These are phyloP conservation scores for Drosophila mauritiana DNA, from an alignment of 1,140 invertebrate genomes.

Conservation along the genomic window DNA sequence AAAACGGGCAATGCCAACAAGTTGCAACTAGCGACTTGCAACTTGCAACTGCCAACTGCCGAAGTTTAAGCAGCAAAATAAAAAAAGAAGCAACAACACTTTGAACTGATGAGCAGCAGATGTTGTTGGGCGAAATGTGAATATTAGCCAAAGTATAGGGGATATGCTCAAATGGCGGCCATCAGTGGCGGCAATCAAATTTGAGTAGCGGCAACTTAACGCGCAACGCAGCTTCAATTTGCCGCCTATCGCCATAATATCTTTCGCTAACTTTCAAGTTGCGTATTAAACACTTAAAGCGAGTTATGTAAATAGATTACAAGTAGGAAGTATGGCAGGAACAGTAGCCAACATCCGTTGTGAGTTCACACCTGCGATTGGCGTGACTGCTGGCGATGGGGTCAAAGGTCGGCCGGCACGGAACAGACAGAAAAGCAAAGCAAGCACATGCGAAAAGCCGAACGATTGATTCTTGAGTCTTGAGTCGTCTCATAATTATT, in stretches of 20 bases:
- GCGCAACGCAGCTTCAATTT: not conserved
- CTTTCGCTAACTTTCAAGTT: no score
- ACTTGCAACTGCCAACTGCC: conserved; percentile 22
- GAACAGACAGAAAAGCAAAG: conserved; percentile 11
- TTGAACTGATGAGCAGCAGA: conserved; percentile 15
- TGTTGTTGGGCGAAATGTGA: not conserved
- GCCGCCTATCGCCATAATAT: no score
- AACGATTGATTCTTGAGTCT: conserved; percentile 28
- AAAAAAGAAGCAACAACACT: conserved; percentile 17
- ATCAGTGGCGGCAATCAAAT: conserved; percentile 35
- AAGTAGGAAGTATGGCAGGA: not conserved
- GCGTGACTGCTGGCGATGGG: conserved; percentile 16
- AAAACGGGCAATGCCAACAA: conserved; percentile 60
- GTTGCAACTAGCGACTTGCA: conserved; percentile 25
- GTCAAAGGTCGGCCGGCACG: not conserved
- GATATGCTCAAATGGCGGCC: not conserved
- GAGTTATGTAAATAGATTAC: not conserved
- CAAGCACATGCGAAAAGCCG: conserved; percentile 5
- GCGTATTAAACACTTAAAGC: no score
- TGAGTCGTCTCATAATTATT: conserved; percentile 47
- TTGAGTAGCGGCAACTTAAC: conserved; percentile 16
- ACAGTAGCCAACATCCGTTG: conserved; percentile 19
- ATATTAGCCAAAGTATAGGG: not conserved
- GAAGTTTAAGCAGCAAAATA: conserved; percentile 19
- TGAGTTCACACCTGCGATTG: conserved; percentile 68